These are phyloP conservation scores for Planiliza haematocheilus DNA, from an alignment of 2,113 vertebrate genomes.

Conservation along the genomic window DNA sequence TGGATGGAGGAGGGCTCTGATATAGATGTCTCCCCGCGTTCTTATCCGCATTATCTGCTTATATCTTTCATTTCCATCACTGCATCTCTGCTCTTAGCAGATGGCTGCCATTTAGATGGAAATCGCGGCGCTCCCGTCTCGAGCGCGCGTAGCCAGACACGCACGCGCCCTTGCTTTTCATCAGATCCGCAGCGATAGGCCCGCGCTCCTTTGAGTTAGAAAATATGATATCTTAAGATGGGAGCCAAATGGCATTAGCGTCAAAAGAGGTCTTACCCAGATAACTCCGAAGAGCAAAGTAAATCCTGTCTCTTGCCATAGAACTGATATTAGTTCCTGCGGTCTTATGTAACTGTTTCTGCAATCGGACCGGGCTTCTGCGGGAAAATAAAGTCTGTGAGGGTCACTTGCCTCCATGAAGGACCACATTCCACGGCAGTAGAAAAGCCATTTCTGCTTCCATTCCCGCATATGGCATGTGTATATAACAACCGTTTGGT, in stretches of 20 bases:
- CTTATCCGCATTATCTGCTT: slow-evolving; percentile 25
- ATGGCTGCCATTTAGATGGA: slow-evolving; percentile 33
- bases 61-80: slow-evolving; percentile 39
- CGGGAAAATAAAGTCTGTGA: slow-evolving; percentile 36
- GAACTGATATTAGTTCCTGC: slow-evolving; percentile 29
- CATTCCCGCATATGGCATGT: slow-evolving; percentile 4
- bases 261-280: slow-evolving; percentile 61
- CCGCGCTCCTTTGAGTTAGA: slow-evolving; percentile 52
- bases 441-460: slow-evolving; percentile 26
- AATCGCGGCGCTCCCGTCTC: too few species aligned
- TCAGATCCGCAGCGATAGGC: slow-evolving; percentile 60
- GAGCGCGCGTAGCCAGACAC: slow-evolving; percentile 13
- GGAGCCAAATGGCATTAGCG: slow-evolving; percentile 63
- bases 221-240: slow-evolving; percentile 70
- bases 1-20: not conserved
- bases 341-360: slow-evolving; percentile 50
- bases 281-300: slow-evolving; percentile 61
- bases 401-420: slow-evolving; percentile 48
- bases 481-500: slow-evolving; percentile 37
- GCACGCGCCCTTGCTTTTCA: slow-evolving; percentile 20
- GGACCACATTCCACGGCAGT: slow-evolving; percentile 24
- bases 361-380: slow-evolving; percentile 33
- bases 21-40: slow-evolving; percentile 32
- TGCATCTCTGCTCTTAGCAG: slow-evolving; percentile 16
- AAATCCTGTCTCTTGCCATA: slow-evolving; percentile 37